Evolutionary conservation across 2,888 invertebrate species (phyloP).

Genomic region (Coelogynopora nodosa): DNA sequence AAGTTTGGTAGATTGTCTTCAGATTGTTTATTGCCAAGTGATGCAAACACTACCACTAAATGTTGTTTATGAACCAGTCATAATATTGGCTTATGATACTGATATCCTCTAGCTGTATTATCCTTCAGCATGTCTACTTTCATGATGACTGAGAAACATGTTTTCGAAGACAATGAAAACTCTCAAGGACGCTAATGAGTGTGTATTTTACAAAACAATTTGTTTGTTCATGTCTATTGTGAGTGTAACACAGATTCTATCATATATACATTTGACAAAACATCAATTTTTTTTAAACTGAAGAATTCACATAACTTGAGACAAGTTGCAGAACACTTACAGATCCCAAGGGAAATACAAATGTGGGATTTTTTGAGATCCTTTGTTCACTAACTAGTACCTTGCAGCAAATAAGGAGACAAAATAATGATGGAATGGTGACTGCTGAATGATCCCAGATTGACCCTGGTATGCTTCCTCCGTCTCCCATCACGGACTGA

Average conservation of each 20-base stretch:
- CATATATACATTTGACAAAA: background rate
- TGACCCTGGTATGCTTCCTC: background rate
- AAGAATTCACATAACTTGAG: background rate
- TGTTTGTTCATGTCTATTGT: background rate
- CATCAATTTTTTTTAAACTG: background rate
- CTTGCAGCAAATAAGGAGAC: background rate
- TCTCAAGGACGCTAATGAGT: background rate
- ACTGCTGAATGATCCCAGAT: background rate
- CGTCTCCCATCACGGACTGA: background rate
- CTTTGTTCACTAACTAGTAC: background rate
- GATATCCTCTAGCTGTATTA: too few species aligned
- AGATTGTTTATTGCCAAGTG: too few species aligned
- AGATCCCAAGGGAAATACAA: background rate
- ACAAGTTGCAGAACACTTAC: background rate
- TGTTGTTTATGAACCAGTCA: too few species aligned
- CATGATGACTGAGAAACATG: background rate
- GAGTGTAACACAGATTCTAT: background rate
- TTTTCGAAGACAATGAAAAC: background rate
- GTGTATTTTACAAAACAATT: background rate
- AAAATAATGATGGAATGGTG: background rate
- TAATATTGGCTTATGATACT: too few species aligned
- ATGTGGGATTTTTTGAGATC: background rate
- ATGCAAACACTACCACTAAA: too few species aligned
- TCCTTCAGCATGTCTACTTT: too few species aligned
- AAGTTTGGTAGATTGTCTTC: too few species aligned